Base-by-base conservation (phyloP, 2,888 invertebrate genomes). In the Nycteola revayana region DNA sequence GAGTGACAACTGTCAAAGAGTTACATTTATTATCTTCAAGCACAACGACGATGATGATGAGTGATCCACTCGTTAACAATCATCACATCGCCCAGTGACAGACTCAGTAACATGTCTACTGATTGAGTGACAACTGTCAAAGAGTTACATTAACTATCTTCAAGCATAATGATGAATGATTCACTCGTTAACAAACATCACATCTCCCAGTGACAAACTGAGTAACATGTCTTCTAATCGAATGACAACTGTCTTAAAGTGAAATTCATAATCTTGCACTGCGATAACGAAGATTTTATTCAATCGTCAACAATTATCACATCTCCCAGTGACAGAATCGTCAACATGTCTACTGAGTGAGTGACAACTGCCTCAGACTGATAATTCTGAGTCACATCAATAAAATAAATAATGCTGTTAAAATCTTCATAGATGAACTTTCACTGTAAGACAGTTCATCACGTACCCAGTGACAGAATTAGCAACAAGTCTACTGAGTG, bases 401-500 rank as follows among this genome's bases (percentile, higher is more conserved):
- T 18, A 6, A 18, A 3, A 6, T 18, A 18, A 18, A n/a, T n/a
- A n/a, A n/a, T n/a, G n/a, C n/a, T n/a, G n/a, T n/a, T n/a, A n/a
- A n/a, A n/a, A n/a, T n/a, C n/a, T n/a, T n/a, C n/a, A n/a, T n/a
- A n/a, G n/a, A n/a, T n/a, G n/a, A n/a, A n/a, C n/a, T n/a, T n/a
- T n/a, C n/a, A n/a, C n/a, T n/a, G n/a, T 14, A 14, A 14, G 26
- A 31, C 23, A 59, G 42, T 50, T 32, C 52, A 60, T 49, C 56
- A 43, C 10, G n/a, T 37, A 45, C 61, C 62, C 63, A 64, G 64
- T 66, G 64, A 66, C 54, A 58, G 50, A 56, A 33, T 27, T 14
- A 25, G 4, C 25, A 26, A 59, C 56, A 41, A 56, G 52, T 56
- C 62, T 29, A 32, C 41, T 36, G 32, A 32, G 29, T 11, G 27